These are phyloP conservation scores for Camponotus fellah DNA, from an alignment of 2,888 invertebrate genomes.

Conservation along the genomic window DNA sequence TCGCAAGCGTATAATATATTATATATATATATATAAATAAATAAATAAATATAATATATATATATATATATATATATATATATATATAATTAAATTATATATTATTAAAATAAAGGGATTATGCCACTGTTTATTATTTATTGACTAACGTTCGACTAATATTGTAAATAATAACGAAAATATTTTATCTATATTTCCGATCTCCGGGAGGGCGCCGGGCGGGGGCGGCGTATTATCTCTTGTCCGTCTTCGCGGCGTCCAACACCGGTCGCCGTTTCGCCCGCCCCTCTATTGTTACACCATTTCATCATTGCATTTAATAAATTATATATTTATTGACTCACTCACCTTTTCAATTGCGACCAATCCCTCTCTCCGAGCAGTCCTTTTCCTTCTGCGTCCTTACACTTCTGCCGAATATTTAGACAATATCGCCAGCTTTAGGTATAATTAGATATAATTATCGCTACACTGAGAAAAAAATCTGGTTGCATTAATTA, in stretches of 20 bases:
- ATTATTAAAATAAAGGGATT: conserved; percentile 81
- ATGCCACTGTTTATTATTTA: conserved; percentile 85
- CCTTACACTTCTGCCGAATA: conserved; percentile 17
- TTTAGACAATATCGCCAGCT: not conserved
- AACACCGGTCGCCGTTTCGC: conserved; percentile 69
- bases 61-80: conserved; percentile 76
- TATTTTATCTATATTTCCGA: conserved; percentile 86
- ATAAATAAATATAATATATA: too few species aligned
- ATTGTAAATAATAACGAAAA: conserved; percentile 86
- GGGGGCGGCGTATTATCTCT: conserved; percentile 73
- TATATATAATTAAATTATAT: conserved; percentile 75
- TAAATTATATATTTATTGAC: conserved; percentile 86
- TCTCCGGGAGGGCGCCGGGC: conserved; percentile 78
- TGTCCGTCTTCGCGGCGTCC: conserved; percentile 73
- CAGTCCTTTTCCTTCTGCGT: conserved; percentile 16
- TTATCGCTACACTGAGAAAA: too few species aligned
- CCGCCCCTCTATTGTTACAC: conserved; percentile 84
- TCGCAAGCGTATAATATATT: conserved; percentile 80
- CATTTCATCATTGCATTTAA: conserved; percentile 86
- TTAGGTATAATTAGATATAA: conserved; percentile 2
- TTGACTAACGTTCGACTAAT: conserved; percentile 85
- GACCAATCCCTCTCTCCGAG: conserved; percentile 51
- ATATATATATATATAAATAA: conserved; percentile 77
- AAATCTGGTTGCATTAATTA: too few species aligned
- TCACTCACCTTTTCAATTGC: conserved; percentile 78